These are phyloP conservation scores for Spilarctia lutea DNA, from an alignment of 2,888 invertebrate genomes.

Conservation along the genomic window DNA sequence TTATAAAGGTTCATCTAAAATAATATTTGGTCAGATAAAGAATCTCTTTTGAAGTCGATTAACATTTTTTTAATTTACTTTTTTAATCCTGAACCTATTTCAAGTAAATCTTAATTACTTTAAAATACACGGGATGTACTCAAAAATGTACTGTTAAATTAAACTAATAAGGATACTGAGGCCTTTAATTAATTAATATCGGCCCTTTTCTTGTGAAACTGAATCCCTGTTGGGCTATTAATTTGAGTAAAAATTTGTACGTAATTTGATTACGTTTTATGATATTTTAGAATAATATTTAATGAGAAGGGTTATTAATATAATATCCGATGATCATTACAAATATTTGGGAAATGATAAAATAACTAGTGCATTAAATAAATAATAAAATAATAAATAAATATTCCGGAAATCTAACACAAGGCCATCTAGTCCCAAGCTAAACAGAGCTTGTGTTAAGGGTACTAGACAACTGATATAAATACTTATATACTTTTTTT, in stretches of 20 bases:
- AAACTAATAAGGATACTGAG: constrained; percentile 32
- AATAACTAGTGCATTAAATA: no score
- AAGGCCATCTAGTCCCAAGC: no score
- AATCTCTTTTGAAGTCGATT: no score
- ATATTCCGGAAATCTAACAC: no score
- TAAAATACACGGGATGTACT: constrained; percentile 23
- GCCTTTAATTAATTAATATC: constrained; percentile 44
- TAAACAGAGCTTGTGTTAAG: no score
- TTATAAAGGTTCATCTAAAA: no score
- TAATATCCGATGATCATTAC: background rate
- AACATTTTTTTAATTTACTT: no score
- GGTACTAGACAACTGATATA: no score
- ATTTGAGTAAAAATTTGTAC: background rate
- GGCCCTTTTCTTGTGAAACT: constrained; percentile 30
- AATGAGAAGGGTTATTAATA: background rate
- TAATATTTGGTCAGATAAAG: no score
- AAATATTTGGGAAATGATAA: no score
- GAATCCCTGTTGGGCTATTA: constrained; percentile 12
- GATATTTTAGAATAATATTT: background rate
- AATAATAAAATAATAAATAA: no score
- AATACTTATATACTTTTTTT: no score
- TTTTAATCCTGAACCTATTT: background rate
- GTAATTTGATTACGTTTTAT: background rate
- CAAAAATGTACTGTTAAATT: constrained; percentile 38
- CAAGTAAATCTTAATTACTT: constrained; percentile 30